These are phyloP conservation scores for Holothuria scabra DNA, from an alignment of 53 echinoderm and acorn worm species.

Conservation along the genomic window DNA sequence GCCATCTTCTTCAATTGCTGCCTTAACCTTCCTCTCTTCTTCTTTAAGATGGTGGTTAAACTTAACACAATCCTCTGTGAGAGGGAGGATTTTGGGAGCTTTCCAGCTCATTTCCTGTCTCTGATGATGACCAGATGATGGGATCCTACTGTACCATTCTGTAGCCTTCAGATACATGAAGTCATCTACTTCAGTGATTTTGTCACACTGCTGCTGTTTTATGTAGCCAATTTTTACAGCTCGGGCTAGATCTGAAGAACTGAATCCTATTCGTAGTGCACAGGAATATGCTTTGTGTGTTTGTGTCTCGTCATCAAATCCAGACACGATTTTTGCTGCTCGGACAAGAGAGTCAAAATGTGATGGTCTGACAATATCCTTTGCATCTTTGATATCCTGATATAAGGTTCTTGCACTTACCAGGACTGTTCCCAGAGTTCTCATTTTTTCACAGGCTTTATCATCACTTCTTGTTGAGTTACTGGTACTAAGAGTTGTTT, in stretches of 20 bases:
- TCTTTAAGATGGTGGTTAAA: slow-evolving; percentile 48
- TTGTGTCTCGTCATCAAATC: slow-evolving; percentile 4
- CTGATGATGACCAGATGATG: slow-evolving; percentile 26
- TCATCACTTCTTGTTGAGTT: slow-evolving; percentile 46
- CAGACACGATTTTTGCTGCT: slow-evolving; percentile 29
- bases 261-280: slow-evolving; percentile 28
- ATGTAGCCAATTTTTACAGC: background rate
- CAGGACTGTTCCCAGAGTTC: slow-evolving; percentile 25
- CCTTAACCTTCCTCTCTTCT: slow-evolving; percentile 41
- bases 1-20: background rate
- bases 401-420: slow-evolving; percentile 6
- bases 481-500: slow-evolving; percentile 18
- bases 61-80: slow-evolving; percentile 62
- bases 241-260: background rate
- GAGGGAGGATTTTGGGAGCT: slow-evolving; percentile 54
- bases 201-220: background rate
- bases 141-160: slow-evolving; percentile 5
- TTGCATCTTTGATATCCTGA: slow-evolving; percentile 4
- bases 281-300: slow-evolving; percentile 13
- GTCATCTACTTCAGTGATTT: slow-evolving; percentile 17
- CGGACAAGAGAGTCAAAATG: slow-evolving; percentile 1
- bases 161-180: slow-evolving; percentile 5
- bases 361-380: slow-evolving; percentile 18
- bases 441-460: slow-evolving; percentile 49
- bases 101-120: slow-evolving; percentile 51